Conservation (phyloP, 64 coral and sea anemone species). For the Montipora cactus region DNA sequence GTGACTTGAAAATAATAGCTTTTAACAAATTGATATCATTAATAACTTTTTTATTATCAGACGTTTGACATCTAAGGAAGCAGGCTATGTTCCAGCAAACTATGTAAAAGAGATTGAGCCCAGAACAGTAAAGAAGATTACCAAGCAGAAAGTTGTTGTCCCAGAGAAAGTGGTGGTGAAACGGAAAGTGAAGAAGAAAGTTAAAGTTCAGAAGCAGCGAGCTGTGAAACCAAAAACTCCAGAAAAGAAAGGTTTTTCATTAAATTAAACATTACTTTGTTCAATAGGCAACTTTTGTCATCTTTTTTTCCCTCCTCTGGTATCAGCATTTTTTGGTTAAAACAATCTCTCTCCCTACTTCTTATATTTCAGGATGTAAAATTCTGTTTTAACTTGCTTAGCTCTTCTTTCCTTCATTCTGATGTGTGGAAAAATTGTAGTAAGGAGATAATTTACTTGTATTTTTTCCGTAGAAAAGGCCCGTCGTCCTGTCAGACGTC, state of each 20-base stretch:
- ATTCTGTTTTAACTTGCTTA: too few relatives aligned
- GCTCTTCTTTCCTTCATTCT: not conserved
- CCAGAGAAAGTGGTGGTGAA: slow-evolving; percentile 84
- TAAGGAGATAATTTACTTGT: too few relatives aligned
- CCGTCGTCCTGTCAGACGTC: slow-evolving; percentile 75
- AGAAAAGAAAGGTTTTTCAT: slow-evolving; percentile 51
- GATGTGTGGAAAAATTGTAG: too few relatives aligned
- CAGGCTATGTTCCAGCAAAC: slow-evolving; percentile 97
- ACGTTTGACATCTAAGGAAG: slow-evolving; percentile 85
- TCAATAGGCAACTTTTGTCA: too few relatives aligned
- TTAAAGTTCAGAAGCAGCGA: slow-evolving; percentile 78
- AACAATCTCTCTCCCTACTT: not conserved
- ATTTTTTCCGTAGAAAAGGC: slow-evolving; percentile 61
- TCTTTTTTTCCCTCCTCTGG: too few relatives aligned
- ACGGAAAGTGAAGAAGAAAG: slow-evolving; percentile 93
- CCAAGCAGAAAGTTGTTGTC: slow-evolving; percentile 84
- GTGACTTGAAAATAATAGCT: too few relatives aligned
- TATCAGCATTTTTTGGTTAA: too few relatives aligned
- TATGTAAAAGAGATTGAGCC: slow-evolving; percentile 94
- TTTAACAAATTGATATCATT: too few relatives aligned
- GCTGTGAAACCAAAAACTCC: slow-evolving; percentile 28
- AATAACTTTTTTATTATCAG: slow-evolving; percentile 17
- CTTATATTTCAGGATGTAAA: too few relatives aligned
- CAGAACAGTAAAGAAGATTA: slow-evolving; percentile 82
- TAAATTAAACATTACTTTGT: too few relatives aligned